phyloP scores from a whole-genome alignment of 2,797 vertebrate genomes.

The Labeo calbasu region DNA sequence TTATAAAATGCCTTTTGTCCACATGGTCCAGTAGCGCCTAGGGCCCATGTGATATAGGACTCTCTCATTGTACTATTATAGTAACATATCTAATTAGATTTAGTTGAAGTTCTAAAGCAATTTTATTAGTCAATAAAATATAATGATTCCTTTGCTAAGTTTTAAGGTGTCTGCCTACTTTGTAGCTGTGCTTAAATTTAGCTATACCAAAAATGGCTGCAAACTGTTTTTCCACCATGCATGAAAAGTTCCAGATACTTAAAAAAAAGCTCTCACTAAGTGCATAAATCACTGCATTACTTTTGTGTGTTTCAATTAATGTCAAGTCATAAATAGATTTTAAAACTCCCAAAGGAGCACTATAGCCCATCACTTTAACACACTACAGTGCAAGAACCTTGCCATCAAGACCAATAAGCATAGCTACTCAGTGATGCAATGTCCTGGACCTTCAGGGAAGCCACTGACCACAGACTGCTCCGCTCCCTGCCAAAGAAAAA shows the following conservation, averaged over 20 bases:
- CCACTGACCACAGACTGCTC: slow-evolving; percentile 32
- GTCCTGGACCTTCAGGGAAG: slow-evolving; percentile 24
- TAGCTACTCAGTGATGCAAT: slow-evolving; percentile 43
- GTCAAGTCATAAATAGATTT: slow-evolving; percentile 27
- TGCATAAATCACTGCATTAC: slow-evolving; percentile 5
- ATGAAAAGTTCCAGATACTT: neutral
- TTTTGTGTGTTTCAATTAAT: neutral
- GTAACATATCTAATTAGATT: slow-evolving; percentile 62
- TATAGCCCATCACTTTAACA: neutral
- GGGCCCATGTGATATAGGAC: slow-evolving; percentile 34
- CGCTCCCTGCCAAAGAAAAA: slow-evolving; percentile 18
- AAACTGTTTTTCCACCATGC: slow-evolving; percentile 13
- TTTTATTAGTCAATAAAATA: slow-evolving; percentile 69
- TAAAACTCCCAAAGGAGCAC: neutral
- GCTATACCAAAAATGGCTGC: slow-evolving; percentile 60
- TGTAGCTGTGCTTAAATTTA: slow-evolving; percentile 48
- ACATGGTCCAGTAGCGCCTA: slow-evolving; percentile 10
- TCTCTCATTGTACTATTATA: slow-evolving; percentile 45
- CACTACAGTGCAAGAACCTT: slow-evolving; percentile 5
- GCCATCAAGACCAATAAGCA: slow-evolving; percentile 29
- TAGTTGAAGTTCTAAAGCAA: slow-evolving; percentile 44
- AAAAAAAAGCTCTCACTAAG: neutral
- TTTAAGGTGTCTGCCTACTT: slow-evolving; percentile 57
- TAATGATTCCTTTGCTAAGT: slow-evolving; percentile 62
- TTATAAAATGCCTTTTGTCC: neutral